Evolutionary conservation across 2,888 invertebrate genomes (phyloP).

Genomic region (Eledona agricola): DNA sequence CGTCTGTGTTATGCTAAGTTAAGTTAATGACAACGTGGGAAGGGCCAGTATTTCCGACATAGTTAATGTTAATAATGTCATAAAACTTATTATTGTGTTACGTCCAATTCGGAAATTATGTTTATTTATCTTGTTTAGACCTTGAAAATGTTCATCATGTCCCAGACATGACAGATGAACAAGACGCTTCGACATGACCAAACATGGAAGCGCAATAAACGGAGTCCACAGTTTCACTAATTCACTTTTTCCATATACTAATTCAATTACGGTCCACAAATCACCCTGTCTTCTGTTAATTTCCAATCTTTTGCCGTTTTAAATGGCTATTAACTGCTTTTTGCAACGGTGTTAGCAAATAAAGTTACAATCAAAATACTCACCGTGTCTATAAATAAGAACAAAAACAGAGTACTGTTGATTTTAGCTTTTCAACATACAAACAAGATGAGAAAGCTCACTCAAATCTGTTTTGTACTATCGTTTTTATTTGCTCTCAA

Average conservation of each 20-base stretch:
- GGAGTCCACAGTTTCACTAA: neutral
- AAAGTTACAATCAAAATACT: conserved; percentile 15
- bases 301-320: conserved; percentile 17
- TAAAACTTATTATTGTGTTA: conserved; percentile 30
- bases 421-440: conserved; percentile 17
- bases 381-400: conserved; percentile 15
- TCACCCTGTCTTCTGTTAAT: conserved; percentile 7
- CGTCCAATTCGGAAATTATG: conserved; percentile 29
- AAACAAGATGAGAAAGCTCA: conserved; percentile 9
- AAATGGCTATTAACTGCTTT: conserved; percentile 15
- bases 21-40: conserved; percentile 27
- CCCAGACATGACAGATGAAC: conserved; percentile 24
- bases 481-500: neutral
- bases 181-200: conserved; percentile 14
- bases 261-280: conserved; percentile 1
- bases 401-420: conserved; percentile 12
- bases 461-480: neutral
- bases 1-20: conserved; percentile 27
- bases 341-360: conserved; percentile 8
- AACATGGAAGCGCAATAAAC: conserved; percentile 12
- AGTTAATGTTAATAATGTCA: conserved; percentile 30
- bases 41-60: conserved; percentile 20
- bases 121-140: conserved; percentile 24
- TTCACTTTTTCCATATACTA: conserved; percentile 6
- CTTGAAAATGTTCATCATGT: conserved; percentile 20